A percentile compares a stretch with the other conserved stretches of the same genome.
These are phyloP conservation scores for Craseonycteris thonglongyai DNA, from an alignment of 2,113 vertebrate species.

Conservation along the genomic window DNA sequence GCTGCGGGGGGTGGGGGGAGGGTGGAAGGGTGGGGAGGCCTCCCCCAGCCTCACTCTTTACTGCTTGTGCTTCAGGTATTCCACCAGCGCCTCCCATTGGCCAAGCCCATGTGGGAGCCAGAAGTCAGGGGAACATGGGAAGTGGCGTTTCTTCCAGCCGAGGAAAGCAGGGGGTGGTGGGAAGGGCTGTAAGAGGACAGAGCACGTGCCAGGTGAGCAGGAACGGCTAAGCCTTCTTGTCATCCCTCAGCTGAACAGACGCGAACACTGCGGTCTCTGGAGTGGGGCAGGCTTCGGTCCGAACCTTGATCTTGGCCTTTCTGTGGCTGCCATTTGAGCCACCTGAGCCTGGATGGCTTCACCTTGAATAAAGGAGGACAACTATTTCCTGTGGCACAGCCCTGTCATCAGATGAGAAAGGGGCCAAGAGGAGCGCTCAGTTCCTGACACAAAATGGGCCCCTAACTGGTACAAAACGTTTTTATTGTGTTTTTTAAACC, in stretches of 20 bases:
- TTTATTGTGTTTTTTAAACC: neutral
- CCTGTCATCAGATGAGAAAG: neutral
- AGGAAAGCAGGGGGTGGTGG: neutral
- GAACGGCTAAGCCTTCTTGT: neutral
- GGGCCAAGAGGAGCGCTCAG: neutral
- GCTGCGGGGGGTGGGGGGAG: neutral
- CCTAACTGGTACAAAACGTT: neutral
- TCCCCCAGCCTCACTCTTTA: neutral
- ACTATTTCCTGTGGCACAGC: neutral
- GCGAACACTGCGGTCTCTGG: fast-evolving
- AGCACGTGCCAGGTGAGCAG: too few relatives aligned
- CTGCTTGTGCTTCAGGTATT: neutral
- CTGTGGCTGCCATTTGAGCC: neutral
- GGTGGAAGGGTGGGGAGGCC: fast-evolving
- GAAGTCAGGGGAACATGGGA: neutral
- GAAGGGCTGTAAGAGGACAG: neutral
- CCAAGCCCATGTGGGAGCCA: neutral
- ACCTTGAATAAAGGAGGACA: neutral
- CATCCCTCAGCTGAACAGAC: fast-evolving
- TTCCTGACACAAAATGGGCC: neutral
- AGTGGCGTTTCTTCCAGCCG: neutral
- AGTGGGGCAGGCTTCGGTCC: neutral
- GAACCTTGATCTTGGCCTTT: neutral
- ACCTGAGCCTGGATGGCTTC: neutral
- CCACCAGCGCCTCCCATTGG: neutral